Base-by-base conservation (phyloP, 92 coral and sea anemone species). In the Paramuricea clavata region DNA sequence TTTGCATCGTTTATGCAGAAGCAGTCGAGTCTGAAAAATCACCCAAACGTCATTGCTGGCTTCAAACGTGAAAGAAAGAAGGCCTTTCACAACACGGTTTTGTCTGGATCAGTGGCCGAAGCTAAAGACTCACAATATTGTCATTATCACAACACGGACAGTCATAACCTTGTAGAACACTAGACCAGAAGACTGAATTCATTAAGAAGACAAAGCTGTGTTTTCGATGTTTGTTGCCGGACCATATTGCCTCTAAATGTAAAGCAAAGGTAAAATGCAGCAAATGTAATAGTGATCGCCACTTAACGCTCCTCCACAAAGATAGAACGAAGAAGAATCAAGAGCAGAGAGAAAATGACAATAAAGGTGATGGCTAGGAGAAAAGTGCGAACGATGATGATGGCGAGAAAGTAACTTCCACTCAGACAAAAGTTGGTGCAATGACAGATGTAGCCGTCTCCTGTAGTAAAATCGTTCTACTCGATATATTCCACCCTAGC, bases 21-120 rank as follows among this genome's bases (percentile, higher is more conserved):
- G 62, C 94, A 88, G 49, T 73, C 94, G 2, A 88, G 62, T 75
- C 32, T 88, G 2, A 91, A 79, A 61, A 91, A 91, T 87, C 33
- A 83, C 59, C 94, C 89, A 11, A 91, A 91, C 82, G 23, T 91
- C 30, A 30, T 87, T 22, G 89, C 89, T 16, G 76, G 82, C 19
- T 21, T 28, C 16, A 70, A 39, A 71, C 49, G 47, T 36, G 78
- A 61, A 43, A 60, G 27, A 11, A 39, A 57, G 54, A 81, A 47
- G 82, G 21, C 78, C 11, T 42, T 61, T 5, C 81, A 81, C 13
- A 88, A 87, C 23, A 43, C 19, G 77, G 31, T 43, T 16, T 43
- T 35, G 6, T 21, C 49, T 10, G 77, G 49, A 35, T 43, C 77
- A 35, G 49, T 35, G 11, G 26, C 65, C 15, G 86, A 71, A 71